Evolutionary conservation across 2,113 vertebrate species (phyloP).

Genomic region (Amphiprion percula): DNA sequence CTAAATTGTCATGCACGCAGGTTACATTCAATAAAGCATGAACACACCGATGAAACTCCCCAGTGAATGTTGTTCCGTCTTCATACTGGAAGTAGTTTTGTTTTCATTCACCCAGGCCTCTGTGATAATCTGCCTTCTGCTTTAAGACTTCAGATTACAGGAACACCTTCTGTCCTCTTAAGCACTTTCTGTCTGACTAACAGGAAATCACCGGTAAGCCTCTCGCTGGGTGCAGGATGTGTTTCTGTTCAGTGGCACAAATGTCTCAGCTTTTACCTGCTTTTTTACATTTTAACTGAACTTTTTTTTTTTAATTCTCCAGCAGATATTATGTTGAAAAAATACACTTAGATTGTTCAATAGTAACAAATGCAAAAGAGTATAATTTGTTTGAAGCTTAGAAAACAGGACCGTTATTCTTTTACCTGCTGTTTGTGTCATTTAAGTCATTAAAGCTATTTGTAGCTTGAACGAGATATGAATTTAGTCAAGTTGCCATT

Average conservation of each 20-base stretch:
- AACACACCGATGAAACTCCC: not conserved
- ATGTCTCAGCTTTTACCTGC: not conserved
- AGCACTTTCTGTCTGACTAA: conserved; percentile 75
- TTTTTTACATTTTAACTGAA: not conserved
- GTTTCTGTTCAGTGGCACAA: conserved; percentile 21
- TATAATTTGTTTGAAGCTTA: not conserved
- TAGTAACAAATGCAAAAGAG: too few species aligned
- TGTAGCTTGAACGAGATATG: not conserved
- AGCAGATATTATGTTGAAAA: not conserved
- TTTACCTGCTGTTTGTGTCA: not conserved
- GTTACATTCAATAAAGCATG: not conserved
- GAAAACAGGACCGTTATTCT: not conserved
- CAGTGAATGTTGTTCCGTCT: not conserved
- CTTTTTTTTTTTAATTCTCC: not conserved
- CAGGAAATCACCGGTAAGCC: conserved; percentile 67
- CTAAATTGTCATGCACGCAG: not conserved
- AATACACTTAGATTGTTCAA: too few species aligned
- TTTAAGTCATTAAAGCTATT: not conserved
- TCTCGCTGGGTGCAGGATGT: conserved; percentile 23
- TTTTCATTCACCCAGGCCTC: conserved; percentile 34
- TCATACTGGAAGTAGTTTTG: conserved; percentile 20
- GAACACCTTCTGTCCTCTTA: conserved; percentile 61
- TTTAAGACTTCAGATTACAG: conserved; percentile 64
- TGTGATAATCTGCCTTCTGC: conserved; percentile 43
- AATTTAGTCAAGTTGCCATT: too few species aligned